Evolutionary conservation across 2,888 invertebrate genomes (phyloP).

Genomic region (Griposia aprilina): DNA sequence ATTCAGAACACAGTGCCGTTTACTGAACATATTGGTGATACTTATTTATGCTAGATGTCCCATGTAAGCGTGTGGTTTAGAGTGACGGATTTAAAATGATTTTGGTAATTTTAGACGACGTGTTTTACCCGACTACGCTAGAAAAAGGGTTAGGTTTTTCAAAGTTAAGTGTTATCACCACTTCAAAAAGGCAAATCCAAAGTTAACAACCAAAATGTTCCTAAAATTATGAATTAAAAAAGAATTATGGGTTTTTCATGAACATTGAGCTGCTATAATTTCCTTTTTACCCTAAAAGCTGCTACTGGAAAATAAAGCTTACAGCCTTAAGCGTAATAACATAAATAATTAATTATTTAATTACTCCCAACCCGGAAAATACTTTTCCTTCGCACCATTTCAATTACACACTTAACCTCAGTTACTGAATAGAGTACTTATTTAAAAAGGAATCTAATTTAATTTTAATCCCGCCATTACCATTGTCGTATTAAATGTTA

Average conservation of each 20-base stretch:
- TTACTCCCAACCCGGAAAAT: conserved; percentile 7
- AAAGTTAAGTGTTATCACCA: not conserved
- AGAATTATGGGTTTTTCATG: conserved; percentile 18
- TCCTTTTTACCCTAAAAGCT: conserved; percentile 7
- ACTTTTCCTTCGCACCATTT: conserved; percentile 15
- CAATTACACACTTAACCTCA: not conserved
- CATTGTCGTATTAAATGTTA: conserved; percentile 51
- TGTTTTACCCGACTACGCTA: not conserved
- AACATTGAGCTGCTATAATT: conserved; percentile 16
- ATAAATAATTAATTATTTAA: conserved; percentile 43
- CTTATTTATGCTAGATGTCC: conserved; percentile 52
- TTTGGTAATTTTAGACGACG: not conserved
- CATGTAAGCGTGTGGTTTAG: conserved; percentile 15
- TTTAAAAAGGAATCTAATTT: conserved; percentile 12
- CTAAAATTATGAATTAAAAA: conserved; percentile 35
- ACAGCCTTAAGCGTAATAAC: conserved; percentile 32
- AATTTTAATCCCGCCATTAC: conserved; percentile 40
- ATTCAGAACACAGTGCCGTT: conserved; percentile 59
- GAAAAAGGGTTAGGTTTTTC: not conserved
- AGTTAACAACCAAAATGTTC: conserved; percentile 8
- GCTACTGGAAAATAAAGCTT: conserved; percentile 20
- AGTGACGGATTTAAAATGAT: conserved; percentile 2
- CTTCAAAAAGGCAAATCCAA: conserved; percentile 13
- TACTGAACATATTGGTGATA: conserved; percentile 58
- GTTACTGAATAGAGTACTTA: conserved; percentile 8